Base-by-base conservation (phyloP, 2,888 invertebrate species). In the Caradrina kadenii region DNA sequence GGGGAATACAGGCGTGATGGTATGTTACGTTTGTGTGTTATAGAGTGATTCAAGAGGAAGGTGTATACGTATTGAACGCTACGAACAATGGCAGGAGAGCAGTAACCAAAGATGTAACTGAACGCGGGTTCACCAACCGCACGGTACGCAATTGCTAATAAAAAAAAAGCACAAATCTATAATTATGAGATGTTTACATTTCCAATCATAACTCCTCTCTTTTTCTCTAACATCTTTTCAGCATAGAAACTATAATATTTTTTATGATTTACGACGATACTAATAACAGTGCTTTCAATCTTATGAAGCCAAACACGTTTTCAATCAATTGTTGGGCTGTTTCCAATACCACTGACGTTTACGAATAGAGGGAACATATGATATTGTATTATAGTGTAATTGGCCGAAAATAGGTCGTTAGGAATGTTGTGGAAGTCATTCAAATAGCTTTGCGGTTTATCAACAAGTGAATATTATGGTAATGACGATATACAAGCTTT, bases 311-410 rank as follows among this genome's bases (percentile, higher is more conserved):
- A 58, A 63, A 81, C 77, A 74, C 71, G 49, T 64, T 21, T 52
- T 61, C 68, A 80, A 81, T 81, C 81, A 81, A 71, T 80, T 68
- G 71, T 65, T 69, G 77, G 73, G 83, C 22, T 63, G 61, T 83
- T 83, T 83, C 35, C 35, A 35, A 35, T 35, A 35, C 8, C 26
- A 4, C 26, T 3, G 26, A 3, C 26, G 26, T 4, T 26, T 26
- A 26, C 4, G 26, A 26, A 4, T 26, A 26, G 8, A 8, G 35
- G 19, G 19, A 63, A 58, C n/a, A 52, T 72, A 45, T 22, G 49
- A 54, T 60, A 48, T 59, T 59, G 53, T n/a, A n/a, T 58, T 35
- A 69, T 48, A 52, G 76, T 39, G 69, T 52, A 56, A 50, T 21
- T 26, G 22, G 5, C 31, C 50, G 59, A 59, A 76, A 79, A 74